Conservation (phyloP, 2,888 invertebrate species). For the Caenorhabditis panamensis region DNA sequence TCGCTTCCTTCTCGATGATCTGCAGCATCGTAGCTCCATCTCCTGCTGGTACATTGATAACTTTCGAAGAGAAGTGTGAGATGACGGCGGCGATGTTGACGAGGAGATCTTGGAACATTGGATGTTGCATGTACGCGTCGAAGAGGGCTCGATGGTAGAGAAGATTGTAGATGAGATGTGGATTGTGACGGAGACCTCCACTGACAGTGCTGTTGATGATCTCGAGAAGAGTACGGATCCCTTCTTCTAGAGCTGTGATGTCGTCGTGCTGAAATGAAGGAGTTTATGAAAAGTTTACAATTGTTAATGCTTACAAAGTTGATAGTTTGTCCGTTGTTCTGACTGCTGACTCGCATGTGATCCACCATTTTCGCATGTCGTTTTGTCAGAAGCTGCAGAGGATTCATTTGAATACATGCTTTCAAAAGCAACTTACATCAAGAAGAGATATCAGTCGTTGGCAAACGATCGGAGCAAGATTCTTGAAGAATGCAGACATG, state of each 20-base stretch:
- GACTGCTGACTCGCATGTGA: constrained; percentile 65
- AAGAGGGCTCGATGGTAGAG: constrained; percentile 94
- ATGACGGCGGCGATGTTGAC: constrained; percentile 71
- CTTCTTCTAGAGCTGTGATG: constrained; percentile 93
- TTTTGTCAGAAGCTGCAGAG: constrained; percentile 84
- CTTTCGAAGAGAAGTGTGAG: constrained; percentile 69
- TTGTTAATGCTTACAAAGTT: constrained; percentile 57
- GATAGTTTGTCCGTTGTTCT: constrained; percentile 60
- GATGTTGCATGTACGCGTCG: constrained; percentile 90
- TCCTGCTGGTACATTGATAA: constrained; percentile 66
- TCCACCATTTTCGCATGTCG: constrained; percentile 84
- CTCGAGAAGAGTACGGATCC: constrained; percentile 95
- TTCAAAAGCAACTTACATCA: constrained; percentile 55
- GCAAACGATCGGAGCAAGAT: constrained; percentile 95
- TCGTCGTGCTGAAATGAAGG: constrained; percentile 87
- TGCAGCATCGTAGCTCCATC: constrained; percentile 68
- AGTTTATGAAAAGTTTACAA: neutral
- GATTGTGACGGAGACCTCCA: constrained; percentile 85
- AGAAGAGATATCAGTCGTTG: constrained; percentile 88
- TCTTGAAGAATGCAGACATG: constrained; percentile 94
- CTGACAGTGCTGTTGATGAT: constrained; percentile 94
- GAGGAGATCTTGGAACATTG: constrained; percentile 86
- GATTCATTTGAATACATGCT: neutral
- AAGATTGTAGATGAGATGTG: constrained; percentile 94
- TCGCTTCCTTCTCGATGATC: constrained; percentile 92